Percentiles rank a stretch among this genome's conserved stretches.
These are phyloP conservation scores for Astreopora myriophthalma DNA, from an alignment of 64 coral and sea anemone genomes.

Conservation along the genomic window DNA sequence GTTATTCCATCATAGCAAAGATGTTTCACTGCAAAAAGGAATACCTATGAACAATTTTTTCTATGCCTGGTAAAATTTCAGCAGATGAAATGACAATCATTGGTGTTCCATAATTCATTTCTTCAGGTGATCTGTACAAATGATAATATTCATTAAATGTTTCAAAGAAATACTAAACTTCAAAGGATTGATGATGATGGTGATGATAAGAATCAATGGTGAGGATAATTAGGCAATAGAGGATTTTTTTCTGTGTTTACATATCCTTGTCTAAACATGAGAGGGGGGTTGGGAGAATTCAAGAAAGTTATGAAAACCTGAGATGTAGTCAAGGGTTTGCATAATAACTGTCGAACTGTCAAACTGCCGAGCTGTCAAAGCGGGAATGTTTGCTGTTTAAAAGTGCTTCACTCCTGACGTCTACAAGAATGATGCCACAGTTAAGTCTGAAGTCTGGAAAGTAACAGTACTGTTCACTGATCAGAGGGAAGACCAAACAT, in stretches of 20 bases:
- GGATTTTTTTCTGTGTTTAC: no score
- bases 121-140: constrained; percentile 23
- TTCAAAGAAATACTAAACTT: no score
- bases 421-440: constrained; percentile 48
- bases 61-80: constrained; percentile 27
- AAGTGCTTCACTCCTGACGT: constrained; percentile 55
- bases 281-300: no score
- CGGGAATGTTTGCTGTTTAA: constrained; percentile 47
- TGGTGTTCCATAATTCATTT: constrained; percentile 32
- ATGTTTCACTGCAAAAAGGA: not conserved
- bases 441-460: constrained; percentile 21
- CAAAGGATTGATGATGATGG: no score
- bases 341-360: no score
- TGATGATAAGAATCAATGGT: no score
- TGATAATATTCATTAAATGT: not conserved
- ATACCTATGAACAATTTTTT: not conserved
- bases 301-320: no score
- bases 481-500: constrained; percentile 45
- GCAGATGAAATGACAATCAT: constrained; percentile 58
- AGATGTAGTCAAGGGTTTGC: no score
- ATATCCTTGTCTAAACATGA: no score
- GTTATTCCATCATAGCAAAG: not conserved
- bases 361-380: constrained; percentile 25
- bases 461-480: constrained; percentile 35
- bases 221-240: no score